Evolutionary conservation across 2,797 vertebrate genomes (phyloP).

Genomic region (Tokudaia muenninki): DNA sequence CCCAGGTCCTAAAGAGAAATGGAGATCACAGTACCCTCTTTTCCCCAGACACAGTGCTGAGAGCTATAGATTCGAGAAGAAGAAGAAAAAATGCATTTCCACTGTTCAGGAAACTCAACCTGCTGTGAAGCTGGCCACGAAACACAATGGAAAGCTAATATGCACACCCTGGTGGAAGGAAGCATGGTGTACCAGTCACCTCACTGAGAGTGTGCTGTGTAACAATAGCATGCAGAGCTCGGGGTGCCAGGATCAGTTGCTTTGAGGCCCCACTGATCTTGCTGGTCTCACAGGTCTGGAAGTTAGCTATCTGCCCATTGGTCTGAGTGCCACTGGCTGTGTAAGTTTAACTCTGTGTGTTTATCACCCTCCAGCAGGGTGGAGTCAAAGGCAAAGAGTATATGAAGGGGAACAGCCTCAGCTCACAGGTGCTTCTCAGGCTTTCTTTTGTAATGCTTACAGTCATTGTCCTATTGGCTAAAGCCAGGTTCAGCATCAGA

Average conservation of each 20-base stretch:
- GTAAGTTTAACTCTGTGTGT: background rate
- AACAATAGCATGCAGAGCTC: background rate
- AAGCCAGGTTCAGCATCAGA: background rate
- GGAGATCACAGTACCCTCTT: background rate
- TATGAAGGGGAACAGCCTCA: background rate
- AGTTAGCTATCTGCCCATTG: background rate
- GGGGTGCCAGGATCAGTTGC: background rate
- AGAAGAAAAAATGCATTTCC: background rate
- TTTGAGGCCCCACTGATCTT: background rate
- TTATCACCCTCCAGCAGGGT: background rate
- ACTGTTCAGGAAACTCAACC: background rate
- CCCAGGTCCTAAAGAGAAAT: background rate
- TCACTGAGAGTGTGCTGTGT: background rate
- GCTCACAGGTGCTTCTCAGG: background rate
- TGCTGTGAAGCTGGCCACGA: background rate
- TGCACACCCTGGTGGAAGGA: background rate
- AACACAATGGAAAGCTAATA: background rate
- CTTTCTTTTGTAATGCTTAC: background rate
- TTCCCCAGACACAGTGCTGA: background rate
- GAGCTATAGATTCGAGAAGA: background rate
- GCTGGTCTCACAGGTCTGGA: background rate
- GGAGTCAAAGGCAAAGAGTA: no score
- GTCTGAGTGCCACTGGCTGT: background rate
- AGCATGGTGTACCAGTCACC: background rate
- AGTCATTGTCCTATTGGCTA: background rate